Conservation (phyloP, 2,888 invertebrate genomes). For the Agrochola lota region DNA sequence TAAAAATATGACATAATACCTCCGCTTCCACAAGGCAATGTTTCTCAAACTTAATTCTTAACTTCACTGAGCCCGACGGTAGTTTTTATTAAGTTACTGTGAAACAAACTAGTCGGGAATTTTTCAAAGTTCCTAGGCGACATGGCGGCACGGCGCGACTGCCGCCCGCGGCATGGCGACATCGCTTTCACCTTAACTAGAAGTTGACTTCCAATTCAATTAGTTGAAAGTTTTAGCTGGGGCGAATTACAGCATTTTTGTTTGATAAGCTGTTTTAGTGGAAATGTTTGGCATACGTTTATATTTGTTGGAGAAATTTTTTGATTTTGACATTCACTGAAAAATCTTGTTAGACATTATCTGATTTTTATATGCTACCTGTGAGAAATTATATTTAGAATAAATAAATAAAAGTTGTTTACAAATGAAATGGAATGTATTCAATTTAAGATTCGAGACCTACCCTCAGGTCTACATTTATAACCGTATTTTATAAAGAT, state of each 20-base stretch:
- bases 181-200: constrained; percentile 81
- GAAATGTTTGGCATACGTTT: background rate
- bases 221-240: constrained; percentile 76
- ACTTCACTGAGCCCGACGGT: constrained; percentile 73
- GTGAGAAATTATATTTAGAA: background rate
- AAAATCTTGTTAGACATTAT: background rate
- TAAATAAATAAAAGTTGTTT: background rate
- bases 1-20: constrained; percentile 73
- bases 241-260: constrained; percentile 69
- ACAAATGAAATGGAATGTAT: too few relatives aligned
- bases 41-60: constrained; percentile 82
- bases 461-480: background rate
- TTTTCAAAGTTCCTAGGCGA: constrained; percentile 83
- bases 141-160: constrained; percentile 61
- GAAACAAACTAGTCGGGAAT: constrained; percentile 86
- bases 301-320: background rate
- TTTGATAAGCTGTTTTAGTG: constrained; percentile 48
- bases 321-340: too few relatives aligned
- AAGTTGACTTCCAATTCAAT: constrained; percentile 85
- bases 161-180: constrained; percentile 70
- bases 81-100: constrained; percentile 87
- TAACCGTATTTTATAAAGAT: background rate
- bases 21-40: constrained; percentile 70
- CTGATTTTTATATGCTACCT: background rate
- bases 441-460: background rate